phyloP scores from a whole-genome alignment of 2,113 vertebrate species.

The Capra hircus region DNA sequence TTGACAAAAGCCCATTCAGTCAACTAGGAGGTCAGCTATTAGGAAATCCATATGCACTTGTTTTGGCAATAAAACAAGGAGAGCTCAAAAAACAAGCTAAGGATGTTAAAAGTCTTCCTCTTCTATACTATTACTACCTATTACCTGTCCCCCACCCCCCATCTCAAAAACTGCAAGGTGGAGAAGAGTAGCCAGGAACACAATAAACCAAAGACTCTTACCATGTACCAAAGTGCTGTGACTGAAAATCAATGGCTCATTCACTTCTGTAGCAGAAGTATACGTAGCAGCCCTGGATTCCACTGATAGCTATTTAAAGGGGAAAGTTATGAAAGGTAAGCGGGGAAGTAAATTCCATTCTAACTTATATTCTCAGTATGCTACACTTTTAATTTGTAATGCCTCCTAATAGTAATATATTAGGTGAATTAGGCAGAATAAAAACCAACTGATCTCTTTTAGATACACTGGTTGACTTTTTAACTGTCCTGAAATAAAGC shows the following conservation, averaged over 20 bases:
- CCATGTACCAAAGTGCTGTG: background rate
- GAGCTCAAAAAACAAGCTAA: background rate
- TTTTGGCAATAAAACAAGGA: background rate
- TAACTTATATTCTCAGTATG: background rate
- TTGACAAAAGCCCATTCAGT: background rate
- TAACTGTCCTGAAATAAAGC: background rate
- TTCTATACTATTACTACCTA: background rate
- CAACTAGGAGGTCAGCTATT: background rate
- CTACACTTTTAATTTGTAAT: background rate
- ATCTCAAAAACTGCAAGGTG: background rate
- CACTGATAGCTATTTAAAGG: background rate
- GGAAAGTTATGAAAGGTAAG: background rate
- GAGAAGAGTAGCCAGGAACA: background rate
- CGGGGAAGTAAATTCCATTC: background rate
- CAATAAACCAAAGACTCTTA: background rate
- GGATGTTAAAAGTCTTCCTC: background rate
- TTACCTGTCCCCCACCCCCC: background rate
- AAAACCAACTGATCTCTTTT: background rate
- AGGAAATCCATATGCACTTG: background rate
- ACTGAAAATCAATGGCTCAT: background rate
- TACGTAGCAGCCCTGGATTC: background rate
- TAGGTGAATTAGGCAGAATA: background rate
- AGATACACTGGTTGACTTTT: background rate
- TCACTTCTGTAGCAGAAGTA: background rate
- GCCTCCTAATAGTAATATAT: background rate